Percentiles rank a stretch among this genome's conserved stretches.
Evolutionary conservation across 2,888 invertebrate species (phyloP).

Genomic region (Allophyes oxyacanthae): DNA sequence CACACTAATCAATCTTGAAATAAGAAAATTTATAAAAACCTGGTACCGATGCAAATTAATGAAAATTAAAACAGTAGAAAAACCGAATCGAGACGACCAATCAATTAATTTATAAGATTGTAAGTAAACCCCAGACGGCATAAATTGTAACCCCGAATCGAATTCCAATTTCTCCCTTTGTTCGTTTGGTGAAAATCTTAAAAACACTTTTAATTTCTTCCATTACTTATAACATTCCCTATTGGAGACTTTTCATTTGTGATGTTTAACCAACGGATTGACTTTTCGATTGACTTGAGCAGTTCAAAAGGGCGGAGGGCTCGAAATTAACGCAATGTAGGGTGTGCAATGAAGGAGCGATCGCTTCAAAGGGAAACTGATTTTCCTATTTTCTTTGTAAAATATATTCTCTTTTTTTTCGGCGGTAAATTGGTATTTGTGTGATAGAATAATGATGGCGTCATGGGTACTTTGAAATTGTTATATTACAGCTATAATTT

Average conservation of each 20-base stretch:
- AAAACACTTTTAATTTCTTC: conserved; percentile 85
- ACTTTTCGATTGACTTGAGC: conserved; percentile 88
- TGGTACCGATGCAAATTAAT: conserved; percentile 31
- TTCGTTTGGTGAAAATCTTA: conserved; percentile 73
- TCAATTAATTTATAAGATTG: conserved; percentile 63
- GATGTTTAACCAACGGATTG: conserved; percentile 88
- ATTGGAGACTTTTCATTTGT: conserved; percentile 86
- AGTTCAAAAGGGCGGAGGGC: conserved; percentile 85
- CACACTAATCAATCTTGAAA: neutral
- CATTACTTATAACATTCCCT: conserved; percentile 86
- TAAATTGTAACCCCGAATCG: conserved; percentile 59
- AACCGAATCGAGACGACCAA: conserved; percentile 48
- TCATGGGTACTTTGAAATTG: conserved; percentile 1
- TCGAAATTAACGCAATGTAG: conserved; percentile 83
- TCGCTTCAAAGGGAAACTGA: conserved; percentile 82
- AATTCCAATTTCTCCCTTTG: conserved; percentile 69
- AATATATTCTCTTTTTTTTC: conserved; percentile 64
- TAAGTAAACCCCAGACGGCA: conserved; percentile 55
- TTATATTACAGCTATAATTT: neutral
- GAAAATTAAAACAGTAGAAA: conserved; percentile 53
- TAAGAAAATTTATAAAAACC: neutral
- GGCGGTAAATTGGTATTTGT: conserved; percentile 38
- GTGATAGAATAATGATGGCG: conserved; percentile 24
- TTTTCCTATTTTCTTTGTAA: conserved; percentile 82
- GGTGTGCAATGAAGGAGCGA: conserved; percentile 83